phyloP scores from a whole-genome alignment of 2,888 invertebrate species.

The Acrocyrtus sp. region DNA sequence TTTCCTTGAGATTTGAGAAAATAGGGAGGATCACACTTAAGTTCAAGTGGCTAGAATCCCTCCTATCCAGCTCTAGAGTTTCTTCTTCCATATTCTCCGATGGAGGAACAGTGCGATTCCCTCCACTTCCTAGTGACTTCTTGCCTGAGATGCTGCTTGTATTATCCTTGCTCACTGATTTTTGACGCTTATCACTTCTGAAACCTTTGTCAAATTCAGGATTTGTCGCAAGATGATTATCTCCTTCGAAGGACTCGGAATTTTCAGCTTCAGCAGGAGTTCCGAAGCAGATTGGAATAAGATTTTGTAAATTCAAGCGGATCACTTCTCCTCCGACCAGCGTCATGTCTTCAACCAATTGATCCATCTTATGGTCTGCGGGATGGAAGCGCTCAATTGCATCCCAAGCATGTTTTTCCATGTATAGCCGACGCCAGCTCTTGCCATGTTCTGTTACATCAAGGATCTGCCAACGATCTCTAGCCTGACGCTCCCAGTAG shows the following conservation, averaged over 20 bases:
- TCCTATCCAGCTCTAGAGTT: conserved; percentile 30
- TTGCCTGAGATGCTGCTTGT: conserved; percentile 3
- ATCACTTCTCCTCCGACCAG: conserved; percentile 49
- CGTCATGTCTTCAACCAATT: conserved; percentile 49
- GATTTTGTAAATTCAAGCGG: conserved; percentile 53
- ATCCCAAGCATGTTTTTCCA: conserved; percentile 58
- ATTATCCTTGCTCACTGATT: conserved; percentile 2
- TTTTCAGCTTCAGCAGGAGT: conserved; percentile 48
- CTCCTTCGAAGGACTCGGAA: conserved; percentile 37
- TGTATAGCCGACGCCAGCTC: conserved; percentile 55
- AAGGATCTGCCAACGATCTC: conserved; percentile 55
- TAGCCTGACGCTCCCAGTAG: conserved; percentile 60
- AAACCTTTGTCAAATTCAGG: conserved; percentile 40
- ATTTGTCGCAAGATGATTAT: conserved; percentile 33
- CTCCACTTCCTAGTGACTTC: conserved; percentile 10
- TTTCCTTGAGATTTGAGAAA: conserved; percentile 52
- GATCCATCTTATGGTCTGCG: conserved; percentile 45
- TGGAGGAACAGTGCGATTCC: too few species aligned
- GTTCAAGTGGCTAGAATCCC: conserved; percentile 56
- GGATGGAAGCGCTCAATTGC: conserved; percentile 61
- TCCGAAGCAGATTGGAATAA: conserved; percentile 62
- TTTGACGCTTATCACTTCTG: conserved; percentile 22
- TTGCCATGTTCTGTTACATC: conserved; percentile 49
- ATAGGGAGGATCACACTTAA: conserved; percentile 55
- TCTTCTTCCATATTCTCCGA: too few species aligned